These are phyloP conservation scores for Saccostrea glomerata DNA, from an alignment of 1,140 invertebrate species.

Conservation along the genomic window DNA sequence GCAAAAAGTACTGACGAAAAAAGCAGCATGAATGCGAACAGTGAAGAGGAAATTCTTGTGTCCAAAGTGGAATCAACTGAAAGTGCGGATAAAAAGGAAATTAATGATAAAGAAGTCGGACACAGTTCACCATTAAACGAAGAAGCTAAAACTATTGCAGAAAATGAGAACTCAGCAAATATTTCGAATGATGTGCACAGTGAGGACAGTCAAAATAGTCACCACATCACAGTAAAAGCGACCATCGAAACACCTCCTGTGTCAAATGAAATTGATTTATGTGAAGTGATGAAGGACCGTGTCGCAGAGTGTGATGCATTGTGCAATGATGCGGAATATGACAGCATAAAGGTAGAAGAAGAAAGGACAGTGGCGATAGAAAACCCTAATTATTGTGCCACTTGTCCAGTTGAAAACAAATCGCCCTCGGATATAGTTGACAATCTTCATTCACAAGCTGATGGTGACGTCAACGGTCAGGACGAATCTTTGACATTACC, in stretches of 20 bases:
- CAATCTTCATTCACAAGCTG: conserved; percentile 11
- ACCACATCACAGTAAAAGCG: neutral
- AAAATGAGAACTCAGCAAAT: neutral
- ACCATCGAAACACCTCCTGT: conserved; percentile 11
- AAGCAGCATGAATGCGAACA: neutral
- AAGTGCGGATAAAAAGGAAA: neutral
- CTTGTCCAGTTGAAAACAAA: conserved; percentile 20
- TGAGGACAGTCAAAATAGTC: neutral
- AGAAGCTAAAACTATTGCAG: neutral
- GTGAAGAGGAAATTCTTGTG: neutral
- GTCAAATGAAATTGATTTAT: conserved; percentile 18
- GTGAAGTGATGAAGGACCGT: neutral
- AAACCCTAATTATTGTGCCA: conserved; percentile 11
- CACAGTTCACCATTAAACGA: neutral
- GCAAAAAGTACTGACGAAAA: neutral
- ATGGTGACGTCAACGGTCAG: neutral
- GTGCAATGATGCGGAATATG: conserved; percentile 1
- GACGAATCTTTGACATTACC: neutral
- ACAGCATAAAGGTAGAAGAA: neutral
- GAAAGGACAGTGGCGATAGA: conserved; percentile 23
- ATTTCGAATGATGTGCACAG: neutral
- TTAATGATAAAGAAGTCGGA: neutral
- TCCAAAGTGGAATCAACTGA: neutral
- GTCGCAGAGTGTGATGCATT: neutral
- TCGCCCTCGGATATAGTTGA: conserved; percentile 12